Evolutionary conservation across 2,888 invertebrate genomes (phyloP), one percentile per base, ranked within the genome.

Genomic region (Cosmorhoe ocellata): DNA sequence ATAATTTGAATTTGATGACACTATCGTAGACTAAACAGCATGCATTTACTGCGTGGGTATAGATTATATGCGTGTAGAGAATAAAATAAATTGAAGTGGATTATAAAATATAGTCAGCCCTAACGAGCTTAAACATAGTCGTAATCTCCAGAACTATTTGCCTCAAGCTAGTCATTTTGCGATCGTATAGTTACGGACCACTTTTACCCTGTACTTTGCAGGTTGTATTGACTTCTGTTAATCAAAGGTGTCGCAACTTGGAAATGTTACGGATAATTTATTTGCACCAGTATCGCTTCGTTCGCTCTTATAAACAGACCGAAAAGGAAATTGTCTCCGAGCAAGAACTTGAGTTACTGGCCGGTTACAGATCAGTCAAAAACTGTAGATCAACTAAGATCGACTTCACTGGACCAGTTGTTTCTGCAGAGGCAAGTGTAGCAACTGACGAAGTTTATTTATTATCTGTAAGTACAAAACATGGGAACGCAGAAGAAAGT

Each of bases 131-230:
- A 65, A 72, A 68, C 67, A 66, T 67, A 70, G 69, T 65, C 62
- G 70, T 74, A 70, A 71, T 69, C 68, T 69, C 57, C 56, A 42
- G 59, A 62, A 65, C 61, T 63, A 69, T 69, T 71, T 60, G 71
- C 79, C 73, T 61, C 41, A 34, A 70, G 78, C 77, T 22, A 76
- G 69, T 72, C 69, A 72, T 68, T 74, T 70, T 71, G 70, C 73
- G 55, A 66, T 71, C 61, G 51, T 58, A 58, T 61, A 59, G 57
- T 63, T 61, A 67, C 61, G 36, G 56, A 47, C 51, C 42, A 60
- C 60, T 58, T 54, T 61, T 64, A 59, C 55, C 55, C 46, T 36
- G 40, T 60, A 53, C 41, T 59, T 58, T 56, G 58, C 58, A 52
- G 50, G 45, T 51, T 42, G 38, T 50, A 54, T 41, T 46, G 48